Evolutionary conservation across 2,113 vertebrate species (phyloP).

Genomic region (Argyrosomus japonicus): DNA sequence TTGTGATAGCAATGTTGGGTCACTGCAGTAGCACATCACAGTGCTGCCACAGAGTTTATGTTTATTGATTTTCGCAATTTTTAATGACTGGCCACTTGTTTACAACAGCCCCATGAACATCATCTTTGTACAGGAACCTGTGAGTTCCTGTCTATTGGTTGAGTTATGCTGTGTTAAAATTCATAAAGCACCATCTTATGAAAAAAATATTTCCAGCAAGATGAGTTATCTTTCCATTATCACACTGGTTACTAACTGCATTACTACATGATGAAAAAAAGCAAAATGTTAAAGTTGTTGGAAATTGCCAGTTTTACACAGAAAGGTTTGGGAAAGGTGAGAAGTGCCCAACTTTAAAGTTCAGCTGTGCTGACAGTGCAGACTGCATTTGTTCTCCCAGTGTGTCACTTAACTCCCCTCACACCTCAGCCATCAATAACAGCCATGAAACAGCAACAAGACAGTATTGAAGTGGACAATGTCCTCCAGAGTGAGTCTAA

Average conservation of each 20-base stretch:
- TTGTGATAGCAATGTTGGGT: neutral
- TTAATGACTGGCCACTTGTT: neutral
- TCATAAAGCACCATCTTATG: neutral
- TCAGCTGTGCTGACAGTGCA: slow-evolving; percentile 36
- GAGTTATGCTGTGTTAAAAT: neutral
- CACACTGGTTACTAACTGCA: neutral
- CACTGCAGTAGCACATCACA: slow-evolving; percentile 4
- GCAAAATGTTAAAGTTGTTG: neutral
- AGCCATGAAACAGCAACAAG: slow-evolving; percentile 10
- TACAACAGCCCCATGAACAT: neutral
- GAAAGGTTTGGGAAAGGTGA: slow-evolving; percentile 16
- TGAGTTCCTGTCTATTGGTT: neutral
- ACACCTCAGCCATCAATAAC: slow-evolving; percentile 32
- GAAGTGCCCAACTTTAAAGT: neutral
- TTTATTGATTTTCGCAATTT: slow-evolving; percentile 1
- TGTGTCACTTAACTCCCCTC: slow-evolving; percentile 34
- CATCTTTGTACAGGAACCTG: neutral
- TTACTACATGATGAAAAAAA: neutral
- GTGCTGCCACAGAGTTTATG: neutral
- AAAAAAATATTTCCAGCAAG: neutral
- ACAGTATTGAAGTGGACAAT: neutral
- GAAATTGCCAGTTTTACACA: neutral
- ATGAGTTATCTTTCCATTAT: neutral
- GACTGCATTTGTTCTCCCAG: slow-evolving; percentile 15
- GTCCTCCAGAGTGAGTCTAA: slow-evolving; percentile 16